phyloP scores from a whole-genome alignment of 1,140 invertebrate genomes.

The Drosophila insularis region DNA sequence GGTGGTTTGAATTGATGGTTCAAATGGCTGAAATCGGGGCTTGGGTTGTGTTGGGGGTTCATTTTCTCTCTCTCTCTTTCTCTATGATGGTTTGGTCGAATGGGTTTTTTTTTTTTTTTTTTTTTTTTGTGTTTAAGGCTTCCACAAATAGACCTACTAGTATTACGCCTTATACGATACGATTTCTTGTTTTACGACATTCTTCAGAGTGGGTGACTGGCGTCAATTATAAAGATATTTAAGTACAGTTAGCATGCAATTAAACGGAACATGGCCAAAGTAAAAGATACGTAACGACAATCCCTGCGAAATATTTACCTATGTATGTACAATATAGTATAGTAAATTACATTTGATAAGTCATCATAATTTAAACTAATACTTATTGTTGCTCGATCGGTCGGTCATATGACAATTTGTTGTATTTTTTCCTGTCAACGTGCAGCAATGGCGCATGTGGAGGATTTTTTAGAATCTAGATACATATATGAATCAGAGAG shows the following conservation, averaged over 20 bases:
- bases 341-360: conserved; percentile 25
- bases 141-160: conserved; percentile 67
- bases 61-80: conserved; percentile 3
- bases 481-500: background rate
- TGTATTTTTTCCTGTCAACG: conserved; percentile 66
- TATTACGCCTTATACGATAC: conserved; percentile 61
- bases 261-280: conserved; percentile 46
- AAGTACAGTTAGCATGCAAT: conserved; percentile 79
- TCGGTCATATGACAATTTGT: conserved; percentile 79
- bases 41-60: conserved; percentile 24
- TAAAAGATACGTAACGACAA: conserved; percentile 28
- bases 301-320: conserved; percentile 54
- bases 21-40: conserved; percentile 1
- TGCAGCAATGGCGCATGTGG: conserved; percentile 29
- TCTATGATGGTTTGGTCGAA: conserved; percentile 16
- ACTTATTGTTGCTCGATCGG: conserved; percentile 54
- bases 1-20: conserved; percentile 45
- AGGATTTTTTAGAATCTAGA: conserved; percentile 20
- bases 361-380: conserved; percentile 62
- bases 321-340: conserved; percentile 18
- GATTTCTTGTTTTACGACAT: conserved; percentile 61
- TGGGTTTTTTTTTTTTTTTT: conserved; percentile 36
- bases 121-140: conserved; percentile 44
- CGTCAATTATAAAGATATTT: conserved; percentile 81
- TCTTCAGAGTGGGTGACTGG: conserved; percentile 64